Evolutionary conservation across 1,140 invertebrate species (phyloP).

Genomic region (Drosophila tani): DNA sequence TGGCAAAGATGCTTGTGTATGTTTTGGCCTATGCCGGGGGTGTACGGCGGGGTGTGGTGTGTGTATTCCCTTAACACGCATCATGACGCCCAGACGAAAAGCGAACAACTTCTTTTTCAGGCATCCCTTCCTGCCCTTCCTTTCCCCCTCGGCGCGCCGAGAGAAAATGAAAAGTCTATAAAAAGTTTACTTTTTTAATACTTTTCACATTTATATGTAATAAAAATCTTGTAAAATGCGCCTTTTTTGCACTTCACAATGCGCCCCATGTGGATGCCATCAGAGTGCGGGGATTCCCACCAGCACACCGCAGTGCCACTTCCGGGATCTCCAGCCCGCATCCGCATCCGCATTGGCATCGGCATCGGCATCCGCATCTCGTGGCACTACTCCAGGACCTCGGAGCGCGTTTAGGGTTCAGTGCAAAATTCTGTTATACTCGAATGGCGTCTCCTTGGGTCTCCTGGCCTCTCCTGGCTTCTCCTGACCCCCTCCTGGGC

Average conservation of each 20-base stretch:
- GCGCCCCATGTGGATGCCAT: conserved; percentile 52
- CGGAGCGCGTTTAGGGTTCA: conserved; percentile 63
- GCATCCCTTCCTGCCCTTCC: background rate
- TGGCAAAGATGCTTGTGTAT: conserved; percentile 10
- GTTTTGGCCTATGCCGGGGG: conserved; percentile 16
- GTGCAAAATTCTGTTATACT: conserved; percentile 75
- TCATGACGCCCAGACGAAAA: conserved; percentile 76
- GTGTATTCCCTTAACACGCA: conserved; percentile 73
- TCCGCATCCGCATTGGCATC: too few species aligned
- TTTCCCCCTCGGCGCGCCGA: background rate
- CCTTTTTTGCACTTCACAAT: conserved; percentile 80
- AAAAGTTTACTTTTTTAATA: conserved; percentile 84
- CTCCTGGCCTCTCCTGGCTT: background rate
- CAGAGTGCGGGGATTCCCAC: conserved; percentile 16
- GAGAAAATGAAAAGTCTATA: conserved; percentile 77
- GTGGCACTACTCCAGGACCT: background rate
- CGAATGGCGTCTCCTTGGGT: conserved; percentile 42
- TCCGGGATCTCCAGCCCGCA: background rate
- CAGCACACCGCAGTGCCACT: conserved; percentile 2
- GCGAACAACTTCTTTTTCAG: conserved; percentile 63
- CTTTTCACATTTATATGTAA: conserved; percentile 81
- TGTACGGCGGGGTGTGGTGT: conserved; percentile 11
- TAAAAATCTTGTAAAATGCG: conserved; percentile 84
- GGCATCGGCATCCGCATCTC: too few species aligned
- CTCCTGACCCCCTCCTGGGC: background rate